Base-by-base conservation (phyloP, 2,888 invertebrate species). In the Maniola hyperantus region DNA sequence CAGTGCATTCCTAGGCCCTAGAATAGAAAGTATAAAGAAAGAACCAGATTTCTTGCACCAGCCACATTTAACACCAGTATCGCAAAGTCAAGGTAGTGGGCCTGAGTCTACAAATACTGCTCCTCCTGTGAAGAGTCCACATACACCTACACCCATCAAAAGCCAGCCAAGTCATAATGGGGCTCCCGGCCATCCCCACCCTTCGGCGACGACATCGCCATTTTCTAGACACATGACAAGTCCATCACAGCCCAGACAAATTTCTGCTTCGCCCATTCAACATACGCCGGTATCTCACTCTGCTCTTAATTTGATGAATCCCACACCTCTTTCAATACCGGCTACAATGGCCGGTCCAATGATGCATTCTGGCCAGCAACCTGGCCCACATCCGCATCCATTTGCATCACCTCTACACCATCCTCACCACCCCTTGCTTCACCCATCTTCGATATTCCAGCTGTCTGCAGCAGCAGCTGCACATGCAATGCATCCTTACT, bases 281-380 rank as follows among this genome's bases (percentile, higher is more conserved):
- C 89, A 80, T 46, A 86, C 91, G 50, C 91, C 93, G 60, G 93
- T 93, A 8, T 91, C 93, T 8, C 94, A 94, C 83, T 94, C 94
- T n/a, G 94, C 94, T 11, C 86, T 94, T 7, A 94, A 94, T 75
- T 82, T 94, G 65, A 94, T 94, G 86, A 94, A 94, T 77, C 93
- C 94, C 15, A 85, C 90, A n/a, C 91, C 93, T 58, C 85, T 94
- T 36, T 93, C 94, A 6, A 94, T 95, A 71, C 94, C 95, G 0
- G 91, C 95, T 5, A 94, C 95, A 1, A 94, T 95, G 73, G 93
- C 95, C 11, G 95, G 95, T 39, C 95, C 95, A 5, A 93, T 95
- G 13, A 95, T 96, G 91, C 96, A 96, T 83, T 95, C 96, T 6
- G 94, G 95, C 2, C 96, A 96, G 79, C 96, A 95, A 77, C 94